Conservation (phyloP, 2,797 vertebrate species). For the Sardinella longiceps region DNA sequence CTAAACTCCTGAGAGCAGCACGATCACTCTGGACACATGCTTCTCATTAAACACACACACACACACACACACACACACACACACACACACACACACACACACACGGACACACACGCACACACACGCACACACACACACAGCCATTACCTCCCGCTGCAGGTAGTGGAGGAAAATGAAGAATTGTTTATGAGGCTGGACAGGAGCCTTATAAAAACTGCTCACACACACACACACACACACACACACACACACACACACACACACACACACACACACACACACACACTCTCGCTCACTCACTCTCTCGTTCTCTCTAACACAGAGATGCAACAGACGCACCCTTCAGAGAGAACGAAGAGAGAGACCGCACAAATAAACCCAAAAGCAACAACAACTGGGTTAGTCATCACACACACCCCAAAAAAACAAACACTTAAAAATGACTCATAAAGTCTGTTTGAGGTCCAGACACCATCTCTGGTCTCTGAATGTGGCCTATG, state of each 20-base stretch:
- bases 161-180: constrained; percentile 77
- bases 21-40: constrained; percentile 82
- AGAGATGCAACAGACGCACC: constrained; percentile 2
- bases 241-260: background rate
- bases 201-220: constrained; percentile 72
- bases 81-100: constrained; percentile 10
- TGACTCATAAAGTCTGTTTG: constrained; percentile 16
- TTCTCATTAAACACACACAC: constrained; percentile 82
- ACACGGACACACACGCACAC: background rate
- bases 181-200: constrained; percentile 70
- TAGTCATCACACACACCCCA: constrained; percentile 10
- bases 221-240: too few species aligned
- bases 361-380: constrained; percentile 35
- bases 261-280: constrained; percentile 12
- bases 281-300: background rate
- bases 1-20: constrained; percentile 82
- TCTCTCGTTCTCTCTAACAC: background rate
- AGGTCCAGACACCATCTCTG: constrained; percentile 13
- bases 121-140: constrained; percentile 27
- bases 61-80: constrained; percentile 37
- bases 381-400: constrained; percentile 12
- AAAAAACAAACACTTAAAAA: background rate
- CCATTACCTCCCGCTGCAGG: constrained; percentile 76
- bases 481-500: background rate
- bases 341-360: constrained; percentile 29